Conservation (phyloP, 2,888 invertebrate genomes). For the Acanthacorydalis orientalis region DNA sequence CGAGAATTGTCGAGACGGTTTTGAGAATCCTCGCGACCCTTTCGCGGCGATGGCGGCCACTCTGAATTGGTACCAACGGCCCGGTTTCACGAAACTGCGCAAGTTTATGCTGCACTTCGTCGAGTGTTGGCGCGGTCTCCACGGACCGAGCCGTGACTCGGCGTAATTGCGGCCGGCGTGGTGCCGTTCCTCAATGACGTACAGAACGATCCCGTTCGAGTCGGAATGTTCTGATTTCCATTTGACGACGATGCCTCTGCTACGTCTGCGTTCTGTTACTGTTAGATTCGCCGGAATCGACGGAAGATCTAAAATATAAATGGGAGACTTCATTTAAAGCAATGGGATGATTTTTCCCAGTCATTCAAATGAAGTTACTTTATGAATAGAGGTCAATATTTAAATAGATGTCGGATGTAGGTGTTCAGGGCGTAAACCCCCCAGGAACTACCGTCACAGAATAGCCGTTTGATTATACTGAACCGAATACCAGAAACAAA, state of each 20-base stretch:
- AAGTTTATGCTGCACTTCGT: slow-evolving; percentile 35
- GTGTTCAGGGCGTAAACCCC: no score
- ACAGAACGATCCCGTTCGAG: slow-evolving; percentile 23
- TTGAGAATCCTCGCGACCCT: slow-evolving; percentile 56
- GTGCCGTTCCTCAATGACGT: slow-evolving; percentile 51
- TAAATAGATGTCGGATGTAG: no score
- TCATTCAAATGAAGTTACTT: no score
- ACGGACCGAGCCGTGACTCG: slow-evolving; percentile 43
- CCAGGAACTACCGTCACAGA: no score
- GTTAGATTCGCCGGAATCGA: slow-evolving; percentile 42
- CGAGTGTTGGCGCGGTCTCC: slow-evolving; percentile 39
- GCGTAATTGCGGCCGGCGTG: slow-evolving; percentile 49
- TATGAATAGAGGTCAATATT: no score
- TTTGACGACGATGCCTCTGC: slow-evolving; percentile 28
- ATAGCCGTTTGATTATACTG: no score
- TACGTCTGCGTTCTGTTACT: slow-evolving; percentile 35
- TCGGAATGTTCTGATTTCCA: slow-evolving; percentile 16
- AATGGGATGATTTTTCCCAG: no score
- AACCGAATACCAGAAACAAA: no score
- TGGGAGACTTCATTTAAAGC: no score
- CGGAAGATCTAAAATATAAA: slow-evolving; percentile 33
- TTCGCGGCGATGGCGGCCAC: slow-evolving; percentile 55
- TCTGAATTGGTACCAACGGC: slow-evolving; percentile 65
- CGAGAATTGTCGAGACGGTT: slow-evolving; percentile 38
- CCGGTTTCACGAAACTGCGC: slow-evolving; percentile 41